These are phyloP conservation scores for Neopipo cinnamomea DNA, from an alignment of 2,113 vertebrate genomes.

Conservation along the genomic window DNA sequence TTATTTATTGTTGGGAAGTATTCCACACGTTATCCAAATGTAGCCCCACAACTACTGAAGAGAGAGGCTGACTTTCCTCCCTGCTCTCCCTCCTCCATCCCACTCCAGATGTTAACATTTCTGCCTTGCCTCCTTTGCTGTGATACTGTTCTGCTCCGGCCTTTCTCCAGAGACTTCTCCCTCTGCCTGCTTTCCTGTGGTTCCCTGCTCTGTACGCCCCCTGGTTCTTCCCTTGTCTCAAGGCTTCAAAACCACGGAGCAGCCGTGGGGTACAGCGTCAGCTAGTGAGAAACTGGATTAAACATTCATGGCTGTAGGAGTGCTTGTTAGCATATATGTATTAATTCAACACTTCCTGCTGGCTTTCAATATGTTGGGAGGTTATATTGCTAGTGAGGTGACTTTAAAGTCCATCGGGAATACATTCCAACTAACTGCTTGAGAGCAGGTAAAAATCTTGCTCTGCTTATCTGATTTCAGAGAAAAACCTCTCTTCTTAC, in stretches of 20 bases:
- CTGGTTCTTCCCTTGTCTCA: not conserved
- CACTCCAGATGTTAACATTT: not conserved
- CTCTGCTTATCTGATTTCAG: not conserved
- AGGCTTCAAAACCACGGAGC: not conserved
- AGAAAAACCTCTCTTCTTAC: not conserved
- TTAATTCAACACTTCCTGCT: slow-evolving; percentile 53
- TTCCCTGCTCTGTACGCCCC: not conserved
- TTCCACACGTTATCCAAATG: not conserved
- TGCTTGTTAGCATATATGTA: slow-evolving; percentile 41
- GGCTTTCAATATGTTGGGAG: slow-evolving; percentile 13
- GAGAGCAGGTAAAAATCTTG: not conserved
- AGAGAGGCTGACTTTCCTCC: not conserved
- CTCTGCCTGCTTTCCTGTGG: not conserved
- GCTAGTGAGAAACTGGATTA: slow-evolving; percentile 19
- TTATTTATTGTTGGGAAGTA: not conserved
- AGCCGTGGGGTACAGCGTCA: not conserved
- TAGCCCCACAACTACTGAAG: not conserved
- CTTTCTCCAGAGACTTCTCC: not conserved
- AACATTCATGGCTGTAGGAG: slow-evolving; percentile 6
- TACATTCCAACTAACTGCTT: not conserved
- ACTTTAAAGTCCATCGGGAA: not conserved
- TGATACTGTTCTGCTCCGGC: not conserved
- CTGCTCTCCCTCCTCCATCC: not conserved
- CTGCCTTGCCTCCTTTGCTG: not conserved
- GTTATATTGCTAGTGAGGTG: slow-evolving; percentile 2